Evolutionary conservation across 2,113 vertebrate genomes (phyloP).

Genomic region (Thamnophis sirtalis): DNA sequence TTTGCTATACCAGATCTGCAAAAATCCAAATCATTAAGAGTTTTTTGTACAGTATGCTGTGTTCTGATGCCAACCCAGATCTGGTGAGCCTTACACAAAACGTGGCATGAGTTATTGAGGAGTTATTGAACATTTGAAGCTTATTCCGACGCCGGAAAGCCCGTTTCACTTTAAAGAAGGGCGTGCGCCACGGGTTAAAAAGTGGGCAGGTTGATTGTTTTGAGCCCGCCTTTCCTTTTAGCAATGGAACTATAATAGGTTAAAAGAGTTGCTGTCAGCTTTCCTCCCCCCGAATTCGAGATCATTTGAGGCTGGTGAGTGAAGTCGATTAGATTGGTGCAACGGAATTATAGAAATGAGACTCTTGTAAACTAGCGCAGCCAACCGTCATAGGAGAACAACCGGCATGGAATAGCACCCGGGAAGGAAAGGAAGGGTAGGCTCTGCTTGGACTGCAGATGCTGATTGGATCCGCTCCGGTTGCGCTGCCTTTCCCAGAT

Average conservation of each 20-base stretch:
- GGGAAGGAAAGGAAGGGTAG: background rate
- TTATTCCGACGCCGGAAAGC: background rate
- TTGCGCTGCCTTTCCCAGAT: background rate
- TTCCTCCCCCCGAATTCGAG: background rate
- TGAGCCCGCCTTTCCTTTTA: background rate
- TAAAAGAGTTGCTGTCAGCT: background rate
- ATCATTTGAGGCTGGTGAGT: background rate
- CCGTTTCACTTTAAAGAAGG: background rate
- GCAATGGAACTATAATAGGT: background rate
- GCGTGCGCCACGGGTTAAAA: no score
- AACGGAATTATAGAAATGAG: no score
- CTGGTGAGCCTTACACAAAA: background rate
- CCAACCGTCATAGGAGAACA: background rate
- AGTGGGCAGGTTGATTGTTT: background rate
- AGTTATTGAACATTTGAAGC: background rate
- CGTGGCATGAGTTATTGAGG: background rate
- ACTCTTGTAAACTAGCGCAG: background rate
- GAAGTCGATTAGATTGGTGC: background rate
- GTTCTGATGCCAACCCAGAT: background rate
- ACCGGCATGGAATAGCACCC: no score
- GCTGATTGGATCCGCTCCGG: background rate
- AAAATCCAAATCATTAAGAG: background rate
- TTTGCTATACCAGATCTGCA: background rate
- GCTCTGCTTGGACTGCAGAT: no score
- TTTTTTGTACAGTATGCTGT: background rate